Base-by-base conservation (phyloP, 2,888 invertebrate genomes). In the Linyphia triangularis region DNA sequence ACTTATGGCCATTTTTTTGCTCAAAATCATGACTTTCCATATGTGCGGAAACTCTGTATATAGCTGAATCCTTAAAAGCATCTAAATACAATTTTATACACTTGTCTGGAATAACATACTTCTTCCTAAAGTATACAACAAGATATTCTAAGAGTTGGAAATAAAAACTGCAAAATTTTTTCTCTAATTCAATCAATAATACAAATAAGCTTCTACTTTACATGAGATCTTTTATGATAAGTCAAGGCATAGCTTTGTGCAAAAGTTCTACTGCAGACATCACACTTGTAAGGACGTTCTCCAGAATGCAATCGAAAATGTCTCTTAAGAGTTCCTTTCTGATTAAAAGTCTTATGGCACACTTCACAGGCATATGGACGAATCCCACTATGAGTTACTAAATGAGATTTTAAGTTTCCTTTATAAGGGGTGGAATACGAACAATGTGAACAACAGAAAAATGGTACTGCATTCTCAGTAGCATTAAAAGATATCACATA, bases 221-320 rank as follows among this genome's bases (percentile, higher is more conserved):
- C n/a, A n/a, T n/a, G n/a, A 51, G 9, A 13, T 51, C 3, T 51
- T n/a, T 51, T 51, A 16, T 51, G 51, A n/a, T 51, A 51, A n/a
- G 51, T 16, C 16, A 51, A 16, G 16, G 16, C 30, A 33, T 28
- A 59, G 30, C 24, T 33, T 7, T 59, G 59, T 0, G 30, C 30
- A 30, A 73, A 73, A 33, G 73, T 33, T 10, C 19, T 59, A 9
- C 30, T 16, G 9, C 73, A 73, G 7, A 59, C 57, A n/a, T 59
- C 73, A 33, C 57, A 73, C 33, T 73, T 73, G 16, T 59, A 73
- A 59, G 73, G 59, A 10, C 33, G n/a, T 3, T 73, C 59, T 30
- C 73, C 73, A 19, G 73, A 33, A 30, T 73, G 73, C 6, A 73
- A 0, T 30, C 22, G n/a, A 30, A 59, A 73, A 26, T 73, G 59